Evolutionary conservation across 2,888 invertebrate species (phyloP), one percentile per base, ranked within the genome.

Genomic region (Diadegma fenestrale): DNA sequence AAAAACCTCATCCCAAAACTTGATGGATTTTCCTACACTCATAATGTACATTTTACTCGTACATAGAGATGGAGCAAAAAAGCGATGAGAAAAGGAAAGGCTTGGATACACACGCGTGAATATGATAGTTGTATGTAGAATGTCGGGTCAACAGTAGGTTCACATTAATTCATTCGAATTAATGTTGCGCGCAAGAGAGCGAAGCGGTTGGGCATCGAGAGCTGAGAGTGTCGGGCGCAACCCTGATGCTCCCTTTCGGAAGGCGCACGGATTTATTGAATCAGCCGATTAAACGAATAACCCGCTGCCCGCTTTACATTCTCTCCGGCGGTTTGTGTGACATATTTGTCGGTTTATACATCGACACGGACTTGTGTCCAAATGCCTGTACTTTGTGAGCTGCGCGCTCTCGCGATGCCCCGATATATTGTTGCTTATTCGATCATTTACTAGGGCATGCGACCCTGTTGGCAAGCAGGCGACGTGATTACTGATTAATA

Each of bases 151-250:
- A 87, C 91, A 90, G 68, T 69, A 48, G 82, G 91, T 92, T 92
- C 91, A 91, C 90, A 91, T 93, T 93, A 93, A 93, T 92, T 93
- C 91, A 90, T 91, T 92, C 89, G 91, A 92, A 93, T 93, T 93
- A 93, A 93, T 93, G 90, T 88, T 89, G 45, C 79, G 66, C 75
- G 75, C 81, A 54, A 77, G 80, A 77, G 80, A 51, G 77, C 37
- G 69, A 48, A 43, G 69, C 43, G 61, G 66, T 61, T 66, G 85
- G 90, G 89, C 87, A 90, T 89, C 90, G 90, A 30, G 88, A 88
- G 90, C 80, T 87, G 87, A 87, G 88, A 92, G 89, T 80, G 68
- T 82, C 64, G 69, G 66, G 88, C 91, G 88, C 90, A 92, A 92
- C 90, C 91, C 89, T 87, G 83, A 85, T 88, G 43, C 71, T 78